Conservation (phyloP, 2,797 vertebrate genomes). For the Sebastiscus tertius region DNA sequence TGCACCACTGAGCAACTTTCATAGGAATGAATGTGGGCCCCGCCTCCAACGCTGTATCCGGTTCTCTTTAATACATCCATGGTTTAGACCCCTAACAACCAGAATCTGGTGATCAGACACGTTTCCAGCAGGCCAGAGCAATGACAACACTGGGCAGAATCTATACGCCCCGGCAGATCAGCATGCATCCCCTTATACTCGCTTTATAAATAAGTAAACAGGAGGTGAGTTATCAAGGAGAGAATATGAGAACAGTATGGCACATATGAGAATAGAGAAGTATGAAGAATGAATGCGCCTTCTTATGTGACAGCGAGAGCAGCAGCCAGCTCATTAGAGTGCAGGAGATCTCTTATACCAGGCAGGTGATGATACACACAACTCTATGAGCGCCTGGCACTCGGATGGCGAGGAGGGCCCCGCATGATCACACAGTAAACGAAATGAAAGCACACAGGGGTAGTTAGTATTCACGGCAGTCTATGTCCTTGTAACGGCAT, state of each 20-base stretch:
- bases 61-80: too few relatives aligned
- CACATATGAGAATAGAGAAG: slow-evolving; percentile 12
- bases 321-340: slow-evolving; percentile 67
- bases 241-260: slow-evolving; percentile 33
- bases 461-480: slow-evolving; percentile 76
- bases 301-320: slow-evolving; percentile 35
- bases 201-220: slow-evolving; percentile 47
- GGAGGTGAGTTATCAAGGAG: slow-evolving; percentile 23
- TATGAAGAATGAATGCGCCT: slow-evolving; percentile 16
- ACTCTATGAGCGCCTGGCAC: slow-evolving; percentile 30
- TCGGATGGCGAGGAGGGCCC: slow-evolving; percentile 26
- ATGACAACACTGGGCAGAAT: neutral
- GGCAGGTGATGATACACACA: slow-evolving; percentile 52
- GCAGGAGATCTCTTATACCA: slow-evolving; percentile 39
- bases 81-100: neutral
- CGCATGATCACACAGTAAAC: slow-evolving; percentile 56
- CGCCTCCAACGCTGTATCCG: too few relatives aligned
- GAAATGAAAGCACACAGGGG: slow-evolving; percentile 56
- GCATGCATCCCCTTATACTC: neutral
- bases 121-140: neutral
- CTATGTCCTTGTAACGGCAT: slow-evolving; percentile 71
- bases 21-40: too few relatives aligned
- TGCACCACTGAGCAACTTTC: too few relatives aligned
- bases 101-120: neutral
- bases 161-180: neutral